phyloP scores from a whole-genome alignment of 2,888 invertebrate genomes.

The Pteria penguin region DNA sequence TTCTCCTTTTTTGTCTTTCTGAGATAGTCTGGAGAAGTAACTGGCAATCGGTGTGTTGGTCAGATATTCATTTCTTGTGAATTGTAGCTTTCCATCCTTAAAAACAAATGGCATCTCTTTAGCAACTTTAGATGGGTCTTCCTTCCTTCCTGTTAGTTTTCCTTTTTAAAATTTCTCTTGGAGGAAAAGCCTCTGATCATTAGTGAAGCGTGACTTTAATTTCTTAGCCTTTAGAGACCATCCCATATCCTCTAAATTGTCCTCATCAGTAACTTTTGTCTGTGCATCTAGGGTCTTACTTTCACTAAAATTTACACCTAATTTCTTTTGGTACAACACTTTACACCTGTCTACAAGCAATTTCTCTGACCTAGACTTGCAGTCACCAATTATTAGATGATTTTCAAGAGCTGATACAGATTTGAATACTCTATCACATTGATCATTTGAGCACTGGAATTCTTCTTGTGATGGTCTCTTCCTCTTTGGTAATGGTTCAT shows the following conservation, averaged over 20 bases:
- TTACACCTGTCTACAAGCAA: no score
- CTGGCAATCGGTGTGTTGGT: constrained; percentile 4
- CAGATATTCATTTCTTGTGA: constrained; percentile 4
- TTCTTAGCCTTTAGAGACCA: not conserved
- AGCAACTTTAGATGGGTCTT: constrained; percentile 12
- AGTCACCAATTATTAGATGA: constrained; percentile 8
- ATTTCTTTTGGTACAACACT: constrained; percentile 13
- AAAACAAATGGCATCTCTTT: no score
- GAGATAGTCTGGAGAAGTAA: constrained; percentile 8
- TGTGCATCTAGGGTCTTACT: no score
- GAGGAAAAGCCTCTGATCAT: not conserved
- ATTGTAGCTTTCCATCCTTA: no score
- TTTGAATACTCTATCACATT: no score
- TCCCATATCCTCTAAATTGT: no score
- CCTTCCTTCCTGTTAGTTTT: constrained; percentile 1
- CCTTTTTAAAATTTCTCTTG: constrained; percentile 4
- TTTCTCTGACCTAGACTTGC: no score
- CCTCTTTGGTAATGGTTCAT: constrained; percentile 6
- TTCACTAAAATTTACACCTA: no score
- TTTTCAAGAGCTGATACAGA: no score
- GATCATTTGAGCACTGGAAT: constrained; percentile 10
- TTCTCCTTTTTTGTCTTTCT: constrained; percentile 14
- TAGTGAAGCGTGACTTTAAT: not conserved
- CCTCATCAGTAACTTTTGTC: no score
- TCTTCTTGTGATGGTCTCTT: not conserved